These are phyloP conservation scores for Drosophila santomea DNA, from an alignment of 1,140 invertebrate species.

Conservation along the genomic window DNA sequence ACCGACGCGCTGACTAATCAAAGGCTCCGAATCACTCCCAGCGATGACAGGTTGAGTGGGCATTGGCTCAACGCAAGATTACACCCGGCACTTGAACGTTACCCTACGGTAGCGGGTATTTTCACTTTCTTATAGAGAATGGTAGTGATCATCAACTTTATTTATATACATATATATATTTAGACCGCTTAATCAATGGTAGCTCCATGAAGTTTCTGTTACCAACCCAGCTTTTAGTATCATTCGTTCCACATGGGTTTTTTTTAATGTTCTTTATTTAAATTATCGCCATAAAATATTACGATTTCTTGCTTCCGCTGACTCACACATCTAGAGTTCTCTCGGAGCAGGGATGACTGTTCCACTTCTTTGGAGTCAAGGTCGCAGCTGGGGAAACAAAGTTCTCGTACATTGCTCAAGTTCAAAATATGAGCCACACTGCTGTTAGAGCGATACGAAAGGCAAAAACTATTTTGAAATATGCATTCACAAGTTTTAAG, in stretches of 20 bases:
- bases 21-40: slow-evolving; percentile 23
- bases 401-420: neutral
- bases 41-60: slow-evolving; percentile 30
- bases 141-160: too few species aligned
- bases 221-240: too few species aligned
- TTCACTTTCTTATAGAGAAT: neutral
- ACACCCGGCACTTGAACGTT: slow-evolving; percentile 5
- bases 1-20: slow-evolving; percentile 40
- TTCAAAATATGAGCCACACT: neutral
- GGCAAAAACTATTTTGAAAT: neutral
- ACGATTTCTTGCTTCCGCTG: neutral
- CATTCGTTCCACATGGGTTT: too few species aligned
- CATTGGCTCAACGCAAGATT: slow-evolving; percentile 11
- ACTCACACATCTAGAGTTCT: slow-evolving; percentile 8
- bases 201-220: too few species aligned
- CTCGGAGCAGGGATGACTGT: neutral
- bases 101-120: neutral
- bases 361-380: slow-evolving; percentile 23
- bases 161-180: too few species aligned
- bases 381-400: slow-evolving; percentile 8
- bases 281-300: too few species aligned
- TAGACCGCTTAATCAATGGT: neutral
- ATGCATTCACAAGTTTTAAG: too few species aligned
- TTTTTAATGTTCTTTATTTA: too few species aligned
- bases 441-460: neutral